phyloP scores from a whole-genome alignment of 1,140 invertebrate species.

The Druon quercuslanigerum region DNA sequence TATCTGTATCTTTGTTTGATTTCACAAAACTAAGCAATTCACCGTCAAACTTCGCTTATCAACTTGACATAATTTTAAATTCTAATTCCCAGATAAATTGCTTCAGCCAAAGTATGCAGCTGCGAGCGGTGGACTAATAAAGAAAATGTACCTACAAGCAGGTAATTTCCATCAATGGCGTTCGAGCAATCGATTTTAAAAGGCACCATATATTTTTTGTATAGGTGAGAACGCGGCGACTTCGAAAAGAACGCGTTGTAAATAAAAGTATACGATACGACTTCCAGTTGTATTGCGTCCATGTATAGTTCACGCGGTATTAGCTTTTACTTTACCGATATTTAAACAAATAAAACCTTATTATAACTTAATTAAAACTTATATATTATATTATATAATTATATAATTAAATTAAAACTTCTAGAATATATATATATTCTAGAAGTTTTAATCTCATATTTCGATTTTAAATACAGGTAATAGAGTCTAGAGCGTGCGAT shows the following conservation, averaged over 20 bases:
- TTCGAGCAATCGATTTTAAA: not conserved
- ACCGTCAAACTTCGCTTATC: too few species aligned
- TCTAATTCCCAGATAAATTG: constrained; percentile 12
- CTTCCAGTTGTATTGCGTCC: constrained; percentile 5
- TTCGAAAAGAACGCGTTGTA: constrained; percentile 16
- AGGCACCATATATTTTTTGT: constrained; percentile 22
- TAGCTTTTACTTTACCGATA: constrained; percentile 30
- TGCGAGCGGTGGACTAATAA: not conserved
- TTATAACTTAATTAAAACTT: too few species aligned
- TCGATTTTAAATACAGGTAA: constrained; percentile 1
- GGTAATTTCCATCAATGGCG: constrained; percentile 16
- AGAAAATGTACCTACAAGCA: not conserved
- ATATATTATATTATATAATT: too few species aligned
- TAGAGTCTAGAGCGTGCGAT: not conserved
- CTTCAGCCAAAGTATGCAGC: constrained; percentile 26
- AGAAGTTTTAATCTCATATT: constrained; percentile 6
- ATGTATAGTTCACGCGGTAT: constrained; percentile 19
- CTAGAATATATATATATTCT: constrained; percentile 12
- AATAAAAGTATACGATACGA: constrained; percentile 14
- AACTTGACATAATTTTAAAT: too few species aligned
- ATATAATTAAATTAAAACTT: too few species aligned
- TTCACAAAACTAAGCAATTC: too few species aligned
- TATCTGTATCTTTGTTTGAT: too few species aligned
- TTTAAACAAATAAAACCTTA: constrained; percentile 12
- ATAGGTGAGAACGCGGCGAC: not conserved